phyloP scores from a whole-genome alignment of 2,888 invertebrate genomes.

The Osmoderma eremita region DNA sequence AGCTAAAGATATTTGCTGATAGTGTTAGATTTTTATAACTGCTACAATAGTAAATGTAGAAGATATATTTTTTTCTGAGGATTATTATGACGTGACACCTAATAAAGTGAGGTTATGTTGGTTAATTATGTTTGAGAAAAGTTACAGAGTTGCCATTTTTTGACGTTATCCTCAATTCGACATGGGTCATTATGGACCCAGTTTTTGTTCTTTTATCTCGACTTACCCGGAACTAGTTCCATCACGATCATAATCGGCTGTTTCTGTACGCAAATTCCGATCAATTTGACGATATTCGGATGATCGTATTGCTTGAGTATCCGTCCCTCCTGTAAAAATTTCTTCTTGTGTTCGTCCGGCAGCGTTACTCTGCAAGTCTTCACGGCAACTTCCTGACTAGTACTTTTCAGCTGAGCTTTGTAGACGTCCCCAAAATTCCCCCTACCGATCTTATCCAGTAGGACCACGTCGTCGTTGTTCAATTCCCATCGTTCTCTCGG shows the following conservation, averaged over 20 bases:
- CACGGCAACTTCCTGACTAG: conserved; percentile 90
- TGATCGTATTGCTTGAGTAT: conserved; percentile 97
- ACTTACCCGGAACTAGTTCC: conserved; percentile 88
- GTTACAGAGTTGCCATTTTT: too few species aligned
- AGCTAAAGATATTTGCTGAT: too few species aligned
- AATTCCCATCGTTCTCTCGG: conserved; percentile 94
- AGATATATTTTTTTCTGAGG: too few species aligned
- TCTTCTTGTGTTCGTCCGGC: conserved; percentile 92
- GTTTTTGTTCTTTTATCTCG: conserved; percentile 18
- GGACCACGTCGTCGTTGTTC: conserved; percentile 92
- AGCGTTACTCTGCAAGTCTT: conserved; percentile 95
- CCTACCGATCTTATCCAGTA: conserved; percentile 93
- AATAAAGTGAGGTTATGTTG: too few species aligned
- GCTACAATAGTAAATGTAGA: too few species aligned
- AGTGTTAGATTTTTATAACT: too few species aligned
- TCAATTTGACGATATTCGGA: conserved; percentile 94
- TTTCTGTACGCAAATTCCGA: conserved; percentile 97
- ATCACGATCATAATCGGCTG: conserved; percentile 99
- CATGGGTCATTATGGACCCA: background rate
- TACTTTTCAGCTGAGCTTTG: conserved; percentile 85
- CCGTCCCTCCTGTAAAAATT: conserved; percentile 94
- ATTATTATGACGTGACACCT: too few species aligned
- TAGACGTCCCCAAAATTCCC: conserved; percentile 98
- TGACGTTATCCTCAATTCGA: too few species aligned
- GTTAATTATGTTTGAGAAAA: too few species aligned